These are phyloP conservation scores for Delia radicum DNA, from an alignment of 1,140 invertebrate genomes.

Conservation along the genomic window DNA sequence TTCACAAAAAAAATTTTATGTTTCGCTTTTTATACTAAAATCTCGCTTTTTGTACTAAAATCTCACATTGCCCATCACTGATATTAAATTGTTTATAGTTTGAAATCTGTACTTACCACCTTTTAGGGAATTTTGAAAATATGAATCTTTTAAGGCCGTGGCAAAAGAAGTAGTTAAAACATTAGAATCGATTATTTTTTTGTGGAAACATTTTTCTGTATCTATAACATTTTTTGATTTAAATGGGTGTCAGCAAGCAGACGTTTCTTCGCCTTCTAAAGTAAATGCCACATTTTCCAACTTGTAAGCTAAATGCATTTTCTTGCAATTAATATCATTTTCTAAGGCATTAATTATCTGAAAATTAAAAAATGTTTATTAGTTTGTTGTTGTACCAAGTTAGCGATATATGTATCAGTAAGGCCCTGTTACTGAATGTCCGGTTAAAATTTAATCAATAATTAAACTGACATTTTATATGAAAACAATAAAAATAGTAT, in stretches of 20 bases:
- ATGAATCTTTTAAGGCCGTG: background rate
- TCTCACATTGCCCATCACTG: too few relatives aligned
- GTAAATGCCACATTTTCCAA: slow-evolving; percentile 88
- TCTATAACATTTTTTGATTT: background rate
- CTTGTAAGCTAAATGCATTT: slow-evolving; percentile 85
- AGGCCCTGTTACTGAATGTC: too few relatives aligned
- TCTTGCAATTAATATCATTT: slow-evolving; percentile 76
- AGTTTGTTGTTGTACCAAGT: too few relatives aligned
- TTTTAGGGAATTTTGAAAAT: background rate
- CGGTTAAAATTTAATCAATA: too few relatives aligned
- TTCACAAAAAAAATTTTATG: too few relatives aligned
- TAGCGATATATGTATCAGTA: too few relatives aligned
- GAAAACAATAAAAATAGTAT: too few relatives aligned
- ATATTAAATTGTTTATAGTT: too few relatives aligned
- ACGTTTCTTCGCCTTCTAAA: slow-evolving; percentile 71
- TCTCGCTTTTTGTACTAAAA: too few relatives aligned
- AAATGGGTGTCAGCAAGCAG: slow-evolving; percentile 50
- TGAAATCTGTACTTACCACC: background rate
- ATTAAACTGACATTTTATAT: too few relatives aligned
- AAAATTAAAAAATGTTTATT: background rate
- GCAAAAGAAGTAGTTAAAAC: background rate
- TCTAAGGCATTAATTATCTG: slow-evolving; percentile 78
- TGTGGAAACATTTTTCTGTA: background rate
- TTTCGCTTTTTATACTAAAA: too few relatives aligned
- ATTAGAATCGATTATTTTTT: background rate